Percentiles rank a stretch among this genome's conserved stretches.
Conservation (phyloP, 1,140 invertebrate genomes). For the Pinna nobilis region DNA sequence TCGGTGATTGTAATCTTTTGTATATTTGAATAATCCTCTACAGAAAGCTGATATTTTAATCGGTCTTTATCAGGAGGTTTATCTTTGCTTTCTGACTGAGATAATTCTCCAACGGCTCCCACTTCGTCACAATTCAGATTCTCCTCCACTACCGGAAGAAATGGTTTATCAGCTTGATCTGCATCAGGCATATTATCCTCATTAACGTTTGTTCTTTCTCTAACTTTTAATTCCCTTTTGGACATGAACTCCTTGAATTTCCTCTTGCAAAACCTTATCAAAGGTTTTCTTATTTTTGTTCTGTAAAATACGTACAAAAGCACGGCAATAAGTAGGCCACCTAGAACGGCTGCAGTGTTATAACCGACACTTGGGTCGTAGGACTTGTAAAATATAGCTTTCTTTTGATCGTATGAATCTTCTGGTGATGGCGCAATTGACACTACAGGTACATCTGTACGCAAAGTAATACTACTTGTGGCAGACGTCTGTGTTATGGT, state of each 20-base stretch:
- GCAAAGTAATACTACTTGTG: neutral
- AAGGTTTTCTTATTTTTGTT: slow-evolving; percentile 41
- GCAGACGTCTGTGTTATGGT: neutral
- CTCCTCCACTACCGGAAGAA: too few species aligned
- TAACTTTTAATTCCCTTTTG: too few species aligned
- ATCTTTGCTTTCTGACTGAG: slow-evolving; percentile 6
- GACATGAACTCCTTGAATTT: neutral
- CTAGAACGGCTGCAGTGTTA: slow-evolving; percentile 39
- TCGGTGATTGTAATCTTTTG: slow-evolving; percentile 29
- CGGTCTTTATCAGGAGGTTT: neutral
- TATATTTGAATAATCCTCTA: neutral
- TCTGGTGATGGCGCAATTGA: slow-evolving; percentile 4
- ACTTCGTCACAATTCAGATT: neutral
- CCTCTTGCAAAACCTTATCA: slow-evolving; percentile 23
- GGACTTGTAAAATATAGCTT: slow-evolving; percentile 35
- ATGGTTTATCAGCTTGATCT: too few species aligned
- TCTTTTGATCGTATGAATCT: slow-evolving; percentile 14
- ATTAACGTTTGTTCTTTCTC: neutral
- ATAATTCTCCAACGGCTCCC: neutral
- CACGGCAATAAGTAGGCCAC: slow-evolving; percentile 29
- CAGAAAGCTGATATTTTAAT: slow-evolving; percentile 4
- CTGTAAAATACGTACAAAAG: slow-evolving; percentile 43
- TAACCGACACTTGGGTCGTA: slow-evolving; percentile 42
- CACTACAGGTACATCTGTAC: neutral
- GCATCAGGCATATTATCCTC: neutral